Percentiles rank a stretch among this genome's conserved stretches.
phyloP scores from a whole-genome alignment of 2,888 invertebrate genomes.

The Drosophila mettleri region DNA sequence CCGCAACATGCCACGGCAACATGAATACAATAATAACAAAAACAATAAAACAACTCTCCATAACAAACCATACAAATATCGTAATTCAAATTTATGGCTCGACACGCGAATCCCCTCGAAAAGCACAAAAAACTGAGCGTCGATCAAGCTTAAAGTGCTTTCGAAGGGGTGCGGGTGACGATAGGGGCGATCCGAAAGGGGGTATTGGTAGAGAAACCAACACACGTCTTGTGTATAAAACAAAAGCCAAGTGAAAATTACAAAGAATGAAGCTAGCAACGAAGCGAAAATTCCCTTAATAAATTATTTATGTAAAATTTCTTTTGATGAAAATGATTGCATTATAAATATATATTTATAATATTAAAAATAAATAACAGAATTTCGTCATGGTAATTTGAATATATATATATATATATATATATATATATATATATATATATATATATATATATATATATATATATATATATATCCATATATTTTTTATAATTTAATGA shows the following conservation, averaged over 20 bases:
- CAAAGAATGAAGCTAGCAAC: not conserved
- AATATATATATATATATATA: too few species aligned
- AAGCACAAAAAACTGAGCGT: conserved; percentile 37
- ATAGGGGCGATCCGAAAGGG: not conserved
- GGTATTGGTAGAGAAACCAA: conserved; percentile 1
- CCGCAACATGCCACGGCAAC: conserved; percentile 55
- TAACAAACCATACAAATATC: conserved; percentile 36
- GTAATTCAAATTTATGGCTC: conserved; percentile 57
- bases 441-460: too few species aligned
- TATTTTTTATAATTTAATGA: too few species aligned
- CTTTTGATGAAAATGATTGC: too few species aligned
- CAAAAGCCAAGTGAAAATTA: conserved; percentile 47
- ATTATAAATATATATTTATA: not conserved
- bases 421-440: too few species aligned
- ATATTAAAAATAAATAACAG: not conserved
- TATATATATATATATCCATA: too few species aligned
- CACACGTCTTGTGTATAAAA: conserved; percentile 38
- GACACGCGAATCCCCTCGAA: conserved; percentile 53
- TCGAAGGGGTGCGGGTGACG: not conserved
- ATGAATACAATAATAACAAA: conserved; percentile 16
- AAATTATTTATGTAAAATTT: too few species aligned
- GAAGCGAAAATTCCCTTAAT: not conserved
- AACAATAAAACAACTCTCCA: not conserved
- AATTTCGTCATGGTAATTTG: too few species aligned
- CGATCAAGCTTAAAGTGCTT: conserved; percentile 54